A percentile compares a stretch with the other conserved stretches of the same genome.
Conservation (phyloP, 1,140 invertebrate species). For the Mercenaria mercenaria region DNA sequence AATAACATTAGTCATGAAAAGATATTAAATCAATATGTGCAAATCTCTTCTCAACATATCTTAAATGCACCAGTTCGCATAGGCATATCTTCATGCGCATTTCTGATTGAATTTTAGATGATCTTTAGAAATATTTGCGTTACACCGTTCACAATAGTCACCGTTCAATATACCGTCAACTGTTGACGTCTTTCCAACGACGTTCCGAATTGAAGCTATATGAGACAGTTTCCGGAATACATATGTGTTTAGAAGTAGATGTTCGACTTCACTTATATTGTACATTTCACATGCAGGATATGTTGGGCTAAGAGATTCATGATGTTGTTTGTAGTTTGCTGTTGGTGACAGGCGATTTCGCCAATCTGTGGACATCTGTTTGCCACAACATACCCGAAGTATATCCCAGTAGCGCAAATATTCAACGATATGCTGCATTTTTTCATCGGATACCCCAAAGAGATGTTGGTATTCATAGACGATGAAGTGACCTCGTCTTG, state of each 20-base stretch:
- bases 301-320: not conserved
- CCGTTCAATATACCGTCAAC: not conserved
- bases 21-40: too few relatives aligned
- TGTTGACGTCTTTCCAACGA: not conserved
- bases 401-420: constrained; percentile 3
- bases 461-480: not conserved
- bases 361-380: not conserved
- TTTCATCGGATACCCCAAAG: not conserved
- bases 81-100: too few relatives aligned
- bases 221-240: not conserved
- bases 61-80: too few relatives aligned
- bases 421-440: not conserved
- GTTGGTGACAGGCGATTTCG: not conserved
- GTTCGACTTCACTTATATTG: not conserved
- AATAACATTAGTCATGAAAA: too few relatives aligned
- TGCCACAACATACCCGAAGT: not conserved
- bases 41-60: too few relatives aligned
- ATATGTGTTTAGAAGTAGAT: not conserved
- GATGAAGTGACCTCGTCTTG: not conserved
- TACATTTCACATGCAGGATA: constrained; percentile 2
- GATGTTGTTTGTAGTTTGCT: not conserved
- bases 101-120: too few relatives aligned
- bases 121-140: not conserved
- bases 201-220: not conserved
- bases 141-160: not conserved